Percentiles rank a stretch among this genome's conserved stretches.
Evolutionary conservation across 2,888 invertebrate genomes (phyloP).

Genomic region (Ariolimax columbianus): DNA sequence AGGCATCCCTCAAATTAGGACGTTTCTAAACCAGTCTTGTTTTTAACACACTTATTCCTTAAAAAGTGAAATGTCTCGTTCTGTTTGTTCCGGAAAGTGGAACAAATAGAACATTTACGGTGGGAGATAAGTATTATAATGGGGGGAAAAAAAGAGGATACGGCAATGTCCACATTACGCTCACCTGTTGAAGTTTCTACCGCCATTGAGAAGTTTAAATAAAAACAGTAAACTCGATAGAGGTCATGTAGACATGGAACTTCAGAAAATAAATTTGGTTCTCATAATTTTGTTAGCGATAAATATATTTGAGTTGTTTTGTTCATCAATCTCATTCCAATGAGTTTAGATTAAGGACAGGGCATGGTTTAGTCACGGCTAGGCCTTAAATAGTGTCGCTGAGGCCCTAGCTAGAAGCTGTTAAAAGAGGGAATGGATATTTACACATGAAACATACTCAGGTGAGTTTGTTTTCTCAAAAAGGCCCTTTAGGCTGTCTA

Average conservation of each 20-base stretch:
- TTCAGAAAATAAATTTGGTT: background rate
- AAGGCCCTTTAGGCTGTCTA: too few relatives aligned
- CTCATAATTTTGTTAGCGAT: background rate
- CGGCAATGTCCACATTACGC: too few relatives aligned
- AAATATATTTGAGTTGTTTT: too few relatives aligned
- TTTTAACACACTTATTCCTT: background rate
- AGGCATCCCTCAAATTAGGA: constrained; percentile 1
- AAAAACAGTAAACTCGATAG: background rate
- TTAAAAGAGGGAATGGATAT: too few relatives aligned
- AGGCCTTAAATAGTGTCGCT: too few relatives aligned
- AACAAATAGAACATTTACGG: background rate
- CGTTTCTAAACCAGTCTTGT: background rate
- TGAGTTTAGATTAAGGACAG: too few relatives aligned
- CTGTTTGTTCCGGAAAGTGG: background rate
- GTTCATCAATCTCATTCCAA: too few relatives aligned
- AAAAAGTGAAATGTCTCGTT: background rate
- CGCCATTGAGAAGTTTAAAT: background rate
- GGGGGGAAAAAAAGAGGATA: background rate
- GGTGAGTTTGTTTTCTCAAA: too few relatives aligned
- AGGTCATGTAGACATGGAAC: background rate
- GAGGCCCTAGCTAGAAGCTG: too few relatives aligned
- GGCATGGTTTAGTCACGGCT: too few relatives aligned
- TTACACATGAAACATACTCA: too few relatives aligned
- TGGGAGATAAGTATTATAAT: background rate
- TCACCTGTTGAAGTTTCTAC: background rate